Evolutionary conservation across 2,888 invertebrate species (phyloP).

Genomic region (Eilema caniola): DNA sequence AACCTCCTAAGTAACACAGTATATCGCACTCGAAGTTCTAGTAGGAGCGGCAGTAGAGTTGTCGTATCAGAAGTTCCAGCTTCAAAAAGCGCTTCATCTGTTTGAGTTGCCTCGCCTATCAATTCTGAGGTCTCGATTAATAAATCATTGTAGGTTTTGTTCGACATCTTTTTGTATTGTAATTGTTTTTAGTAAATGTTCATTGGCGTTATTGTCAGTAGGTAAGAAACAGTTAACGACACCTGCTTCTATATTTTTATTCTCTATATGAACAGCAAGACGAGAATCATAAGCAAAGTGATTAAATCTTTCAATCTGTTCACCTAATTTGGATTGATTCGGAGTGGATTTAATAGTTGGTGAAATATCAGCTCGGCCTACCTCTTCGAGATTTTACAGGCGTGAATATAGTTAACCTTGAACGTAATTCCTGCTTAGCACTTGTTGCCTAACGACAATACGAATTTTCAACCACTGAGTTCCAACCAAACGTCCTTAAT

Average conservation of each 20-base stretch:
- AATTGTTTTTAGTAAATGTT: neutral
- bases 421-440: neutral
- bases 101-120: conserved; percentile 86
- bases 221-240: neutral
- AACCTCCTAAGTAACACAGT: conserved; percentile 91
- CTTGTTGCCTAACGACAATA: neutral
- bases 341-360: no score
- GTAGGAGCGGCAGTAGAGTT: conserved; percentile 88
- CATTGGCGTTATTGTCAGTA: neutral
- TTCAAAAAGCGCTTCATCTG: conserved; percentile 88
- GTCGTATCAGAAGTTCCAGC: conserved; percentile 87
- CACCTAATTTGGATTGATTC: no score
- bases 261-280: no score
- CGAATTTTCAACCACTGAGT: neutral
- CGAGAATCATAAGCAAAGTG: no score
- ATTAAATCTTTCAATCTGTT: no score
- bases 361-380: no score
- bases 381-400: no score
- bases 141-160: conserved; percentile 90
- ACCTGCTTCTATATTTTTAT: no score
- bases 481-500: neutral
- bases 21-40: conserved; percentile 93
- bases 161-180: conserved; percentile 88
- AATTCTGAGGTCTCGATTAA: conserved; percentile 87
- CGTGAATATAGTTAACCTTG: no score